Percentiles rank a stretch among this genome's conserved stretches.
Evolutionary conservation across 2,888 invertebrate species (phyloP).

Genomic region (Agrochola lota): DNA sequence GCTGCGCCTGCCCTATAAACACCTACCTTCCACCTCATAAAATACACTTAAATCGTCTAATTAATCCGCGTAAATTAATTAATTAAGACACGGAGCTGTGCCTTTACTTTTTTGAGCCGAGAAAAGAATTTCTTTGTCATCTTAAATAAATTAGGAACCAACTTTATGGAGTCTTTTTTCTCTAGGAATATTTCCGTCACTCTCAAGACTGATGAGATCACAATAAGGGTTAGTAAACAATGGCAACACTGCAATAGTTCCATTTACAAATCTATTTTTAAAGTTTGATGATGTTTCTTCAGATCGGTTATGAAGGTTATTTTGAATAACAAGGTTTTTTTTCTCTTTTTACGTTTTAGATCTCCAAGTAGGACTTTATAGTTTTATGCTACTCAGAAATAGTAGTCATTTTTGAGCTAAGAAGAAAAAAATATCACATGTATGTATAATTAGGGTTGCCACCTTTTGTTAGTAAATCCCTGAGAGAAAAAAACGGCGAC

Average conservation of each 20-base stretch:
- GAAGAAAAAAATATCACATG: not conserved
- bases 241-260: conserved; percentile 19
- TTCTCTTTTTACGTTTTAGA: not conserved
- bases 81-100: conserved; percentile 71
- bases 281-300: not conserved
- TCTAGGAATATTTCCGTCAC: conserved; percentile 45
- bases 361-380: not conserved
- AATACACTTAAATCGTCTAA: conserved; percentile 75
- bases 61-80: conserved; percentile 78
- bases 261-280: conserved; percentile 23
- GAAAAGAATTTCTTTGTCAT: conserved; percentile 67
- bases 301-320: not conserved
- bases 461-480: too few species aligned
- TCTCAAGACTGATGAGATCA: conserved; percentile 8
- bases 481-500: too few species aligned
- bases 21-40: conserved; percentile 69
- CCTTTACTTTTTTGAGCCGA: conserved; percentile 67
- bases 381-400: conserved; percentile 6
- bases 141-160: conserved; percentile 73
- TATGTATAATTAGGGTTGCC: not conserved
- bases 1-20: conserved; percentile 69
- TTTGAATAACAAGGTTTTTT: not conserved
- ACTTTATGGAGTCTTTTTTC: conserved; percentile 64
- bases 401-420: not conserved
- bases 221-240: conserved; percentile 32